phyloP scores from a whole-genome alignment of 2,113 vertebrate genomes.

The Seriola dumerili region DNA sequence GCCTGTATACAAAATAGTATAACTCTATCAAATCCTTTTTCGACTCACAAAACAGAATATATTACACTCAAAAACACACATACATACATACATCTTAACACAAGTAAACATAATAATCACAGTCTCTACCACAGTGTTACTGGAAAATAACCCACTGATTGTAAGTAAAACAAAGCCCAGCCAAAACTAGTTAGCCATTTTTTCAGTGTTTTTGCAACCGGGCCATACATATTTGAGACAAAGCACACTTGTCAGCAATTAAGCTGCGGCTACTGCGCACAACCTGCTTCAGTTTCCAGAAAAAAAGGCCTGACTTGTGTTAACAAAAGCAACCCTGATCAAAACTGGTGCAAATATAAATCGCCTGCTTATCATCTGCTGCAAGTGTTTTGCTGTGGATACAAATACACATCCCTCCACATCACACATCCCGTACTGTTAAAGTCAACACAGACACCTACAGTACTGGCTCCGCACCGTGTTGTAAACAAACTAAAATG shows the following conservation, averaged over 20 bases:
- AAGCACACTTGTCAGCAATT: conserved; percentile 61
- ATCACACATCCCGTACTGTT: conserved; percentile 9
- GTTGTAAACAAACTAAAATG: conserved; percentile 15
- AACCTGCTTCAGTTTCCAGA: conserved; percentile 24
- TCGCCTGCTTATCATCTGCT: conserved; percentile 6
- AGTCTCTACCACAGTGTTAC: neutral
- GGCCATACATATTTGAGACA: conserved; percentile 24
- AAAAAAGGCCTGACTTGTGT: conserved; percentile 25
- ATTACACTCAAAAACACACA: conserved; percentile 8
- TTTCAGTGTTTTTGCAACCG: conserved; percentile 42
- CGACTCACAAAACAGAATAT: neutral
- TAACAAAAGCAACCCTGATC: conserved; percentile 32
- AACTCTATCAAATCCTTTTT: conserved; percentile 7
- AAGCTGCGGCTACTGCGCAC: conserved; percentile 56
- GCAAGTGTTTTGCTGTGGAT: conserved; percentile 15
- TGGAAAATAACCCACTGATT: conserved; percentile 63
- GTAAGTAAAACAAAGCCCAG: conserved; percentile 58
- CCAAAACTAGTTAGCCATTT: conserved; percentile 51
- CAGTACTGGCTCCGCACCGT: neutral
- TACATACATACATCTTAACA: conserved; percentile 17
- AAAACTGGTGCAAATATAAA: conserved; percentile 3
- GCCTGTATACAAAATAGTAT: neutral
- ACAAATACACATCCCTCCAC: neutral
- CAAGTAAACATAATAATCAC: conserved; percentile 46
- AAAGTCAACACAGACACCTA: too few relatives aligned